Percentiles rank a stretch among this genome's conserved stretches.
These are phyloP conservation scores for Athalia circularis DNA, from an alignment of 2,888 invertebrate species.

Conservation along the genomic window DNA sequence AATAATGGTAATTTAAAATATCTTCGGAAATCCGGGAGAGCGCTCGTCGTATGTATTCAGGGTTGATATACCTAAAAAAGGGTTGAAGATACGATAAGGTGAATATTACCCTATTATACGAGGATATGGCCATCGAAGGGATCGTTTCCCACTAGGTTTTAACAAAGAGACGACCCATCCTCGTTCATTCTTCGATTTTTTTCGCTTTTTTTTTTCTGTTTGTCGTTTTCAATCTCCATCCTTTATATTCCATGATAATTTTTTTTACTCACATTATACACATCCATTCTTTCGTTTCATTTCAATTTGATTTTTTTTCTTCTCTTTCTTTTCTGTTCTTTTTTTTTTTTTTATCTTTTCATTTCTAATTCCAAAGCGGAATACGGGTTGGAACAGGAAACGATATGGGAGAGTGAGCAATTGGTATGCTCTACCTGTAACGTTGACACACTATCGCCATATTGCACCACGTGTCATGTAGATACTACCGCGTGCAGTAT, in stretches of 20 bases:
- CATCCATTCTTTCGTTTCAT: constrained; percentile 45
- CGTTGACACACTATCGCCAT: constrained; percentile 45
- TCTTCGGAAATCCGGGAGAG: too few species aligned
- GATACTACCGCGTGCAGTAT: constrained; percentile 7
- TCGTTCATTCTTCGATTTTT: constrained; percentile 55
- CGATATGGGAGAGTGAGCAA: constrained; percentile 68
- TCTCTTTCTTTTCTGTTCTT: constrained; percentile 12
- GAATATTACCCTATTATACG: not conserved
- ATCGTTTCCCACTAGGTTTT: constrained; percentile 8
- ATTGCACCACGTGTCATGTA: not conserved
- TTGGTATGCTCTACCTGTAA: constrained; percentile 54
- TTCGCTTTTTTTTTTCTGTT: constrained; percentile 17
- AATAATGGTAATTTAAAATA: too few species aligned
- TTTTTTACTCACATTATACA: constrained; percentile 40
- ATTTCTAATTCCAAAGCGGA: constrained; percentile 59
- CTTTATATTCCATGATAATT: constrained; percentile 47
- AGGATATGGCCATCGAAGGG: not conserved
- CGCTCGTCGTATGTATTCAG: too few species aligned
- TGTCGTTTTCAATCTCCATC: not conserved
- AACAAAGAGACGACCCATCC: constrained; percentile 62
- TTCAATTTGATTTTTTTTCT: constrained; percentile 16
- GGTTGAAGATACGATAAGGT: constrained; percentile 2
- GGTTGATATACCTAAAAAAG: not conserved
- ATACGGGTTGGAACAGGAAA: constrained; percentile 67
- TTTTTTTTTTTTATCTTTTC: constrained; percentile 28